A percentile compares a stretch with the other conserved stretches of the same genome.
Conservation (phyloP, 2,797 vertebrate genomes). For the Sebastes taczanowskii region DNA sequence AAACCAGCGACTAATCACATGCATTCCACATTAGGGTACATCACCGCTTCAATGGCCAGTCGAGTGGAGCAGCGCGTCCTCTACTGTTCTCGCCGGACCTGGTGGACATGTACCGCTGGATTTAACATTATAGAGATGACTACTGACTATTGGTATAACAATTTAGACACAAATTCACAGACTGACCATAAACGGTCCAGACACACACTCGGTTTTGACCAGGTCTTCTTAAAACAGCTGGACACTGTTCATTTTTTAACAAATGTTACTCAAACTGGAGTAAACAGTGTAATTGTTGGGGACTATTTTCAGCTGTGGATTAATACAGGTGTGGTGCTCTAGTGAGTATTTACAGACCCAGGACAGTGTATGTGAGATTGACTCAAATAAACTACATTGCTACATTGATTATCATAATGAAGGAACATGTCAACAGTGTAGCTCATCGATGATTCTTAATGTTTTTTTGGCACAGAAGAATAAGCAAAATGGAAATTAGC, state of each 20-base stretch:
- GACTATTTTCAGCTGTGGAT: not conserved
- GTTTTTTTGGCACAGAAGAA: not conserved
- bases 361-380: not conserved
- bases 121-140: no score
- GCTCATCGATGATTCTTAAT: not conserved
- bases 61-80: rapidly evolving
- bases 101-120: no score
- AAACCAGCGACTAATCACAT: no score
- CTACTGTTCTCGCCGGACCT: no score
- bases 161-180: no score
- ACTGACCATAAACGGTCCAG: no score
- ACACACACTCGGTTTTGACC: no score
- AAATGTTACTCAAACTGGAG: not conserved
- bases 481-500: not conserved
- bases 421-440: not conserved
- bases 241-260: not conserved
- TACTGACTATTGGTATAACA: no score
- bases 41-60: no score
- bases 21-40: no score
- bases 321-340: not conserved
- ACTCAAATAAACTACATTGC: not conserved
- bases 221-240: no score
- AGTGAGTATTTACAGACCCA: not conserved
- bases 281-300: no score
- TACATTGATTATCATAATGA: not conserved